A percentile compares a stretch with the other conserved stretches of the same genome.
phyloP scores from a whole-genome alignment of 2,113 vertebrate genomes.

The Arothron firmamentum region DNA sequence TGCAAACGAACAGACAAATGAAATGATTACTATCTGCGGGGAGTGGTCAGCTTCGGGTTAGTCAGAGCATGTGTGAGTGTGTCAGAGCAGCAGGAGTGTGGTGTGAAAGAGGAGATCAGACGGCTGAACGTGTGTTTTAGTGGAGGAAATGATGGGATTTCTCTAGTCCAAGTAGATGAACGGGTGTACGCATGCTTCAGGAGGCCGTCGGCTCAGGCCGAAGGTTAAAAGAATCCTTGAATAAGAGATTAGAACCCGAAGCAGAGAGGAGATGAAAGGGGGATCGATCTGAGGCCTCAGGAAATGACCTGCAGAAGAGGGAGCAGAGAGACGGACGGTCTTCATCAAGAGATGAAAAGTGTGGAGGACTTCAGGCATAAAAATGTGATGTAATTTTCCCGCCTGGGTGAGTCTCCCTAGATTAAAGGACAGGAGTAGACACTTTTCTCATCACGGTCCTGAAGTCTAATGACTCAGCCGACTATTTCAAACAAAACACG shows the following conservation, averaged over 20 bases:
- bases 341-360: slow-evolving; percentile 33
- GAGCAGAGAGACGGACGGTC: slow-evolving; percentile 10
- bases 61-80: slow-evolving; percentile 21
- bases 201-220: background rate
- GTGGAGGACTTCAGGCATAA: background rate
- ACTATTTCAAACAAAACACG: too few relatives aligned
- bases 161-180: too few relatives aligned
- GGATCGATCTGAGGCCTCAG: slow-evolving; percentile 17
- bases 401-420: background rate
- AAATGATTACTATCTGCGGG: slow-evolving; percentile 50
- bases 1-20: slow-evolving; percentile 75
- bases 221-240: slow-evolving; percentile 8
- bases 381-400: slow-evolving; percentile 10
- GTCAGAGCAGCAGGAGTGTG: slow-evolving; percentile 6
- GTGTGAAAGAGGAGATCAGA: too few relatives aligned
- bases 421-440: background rate
- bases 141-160: too few relatives aligned
- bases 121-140: too few relatives aligned
- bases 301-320: slow-evolving; percentile 18
- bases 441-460: background rate
- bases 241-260: slow-evolving; percentile 5
- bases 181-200: too few relatives aligned
- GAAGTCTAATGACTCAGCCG: background rate
- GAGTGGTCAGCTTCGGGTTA: slow-evolving; percentile 22
- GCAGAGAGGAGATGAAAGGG: slow-evolving; percentile 21